phyloP scores from a whole-genome alignment of 2,888 invertebrate genomes.

The Xanthorhoe spadicearia region DNA sequence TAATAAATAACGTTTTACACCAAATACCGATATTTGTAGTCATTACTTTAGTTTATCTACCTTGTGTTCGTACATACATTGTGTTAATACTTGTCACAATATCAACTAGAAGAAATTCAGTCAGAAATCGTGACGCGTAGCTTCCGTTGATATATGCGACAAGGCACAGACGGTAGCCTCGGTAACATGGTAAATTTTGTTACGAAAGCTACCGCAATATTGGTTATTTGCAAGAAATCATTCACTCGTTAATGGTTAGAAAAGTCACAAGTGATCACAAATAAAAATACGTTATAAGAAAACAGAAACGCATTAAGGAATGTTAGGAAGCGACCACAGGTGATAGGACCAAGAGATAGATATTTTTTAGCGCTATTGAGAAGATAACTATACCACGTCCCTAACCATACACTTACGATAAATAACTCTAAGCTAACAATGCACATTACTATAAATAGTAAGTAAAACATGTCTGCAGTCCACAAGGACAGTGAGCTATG shows the following conservation, averaged over 20 bases:
- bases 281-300: conserved; percentile 53
- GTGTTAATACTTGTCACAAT: conserved; percentile 62
- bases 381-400: conserved; percentile 71
- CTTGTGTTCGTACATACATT: conserved; percentile 66
- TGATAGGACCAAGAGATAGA: conserved; percentile 69
- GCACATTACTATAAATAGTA: conserved; percentile 77
- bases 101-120: conserved; percentile 48
- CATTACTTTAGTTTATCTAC: conserved; percentile 23
- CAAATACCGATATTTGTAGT: conserved; percentile 49
- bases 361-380: conserved; percentile 62
- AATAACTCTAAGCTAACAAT: conserved; percentile 81
- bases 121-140: conserved; percentile 41
- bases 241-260: conserved; percentile 49
- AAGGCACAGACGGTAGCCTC: conserved; percentile 35
- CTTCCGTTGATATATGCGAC: conserved; percentile 43
- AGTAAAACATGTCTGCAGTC: conserved; percentile 71
- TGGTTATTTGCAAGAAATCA: conserved; percentile 49
- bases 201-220: conserved; percentile 25
- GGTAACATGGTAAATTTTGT: conserved; percentile 31
- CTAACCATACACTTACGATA: conserved; percentile 80
- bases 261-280: conserved; percentile 52
- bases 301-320: conserved; percentile 72
- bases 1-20: conserved; percentile 57
- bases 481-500: conserved; percentile 74
- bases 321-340: conserved; percentile 77